A percentile compares a stretch with the other conserved stretches of the same genome.
Evolutionary conservation across 2,113 vertebrate genomes (phyloP).

Genomic region (Apeltes quadracus): DNA sequence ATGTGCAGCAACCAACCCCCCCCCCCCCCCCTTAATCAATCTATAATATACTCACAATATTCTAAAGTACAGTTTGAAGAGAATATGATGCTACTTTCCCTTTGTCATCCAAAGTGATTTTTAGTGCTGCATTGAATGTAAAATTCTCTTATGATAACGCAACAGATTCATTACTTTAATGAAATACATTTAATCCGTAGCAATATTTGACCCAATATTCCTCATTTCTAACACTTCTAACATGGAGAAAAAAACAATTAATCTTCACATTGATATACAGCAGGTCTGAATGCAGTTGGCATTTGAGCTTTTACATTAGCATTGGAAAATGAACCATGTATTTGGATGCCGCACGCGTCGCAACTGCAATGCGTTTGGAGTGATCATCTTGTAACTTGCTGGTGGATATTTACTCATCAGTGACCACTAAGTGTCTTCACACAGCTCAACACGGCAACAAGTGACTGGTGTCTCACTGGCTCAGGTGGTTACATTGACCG

Average conservation of each 20-base stretch:
- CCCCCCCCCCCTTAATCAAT: too few species aligned
- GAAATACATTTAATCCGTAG: not conserved
- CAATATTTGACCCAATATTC: not conserved
- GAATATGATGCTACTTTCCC: too few species aligned
- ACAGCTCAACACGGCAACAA: not conserved
- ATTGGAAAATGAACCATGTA: not conserved
- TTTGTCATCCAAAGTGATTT: not conserved
- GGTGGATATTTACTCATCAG: not conserved
- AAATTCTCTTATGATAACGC: not conserved
- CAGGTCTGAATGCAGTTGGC: not conserved
- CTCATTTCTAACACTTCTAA: not conserved
- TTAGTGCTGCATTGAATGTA: not conserved
- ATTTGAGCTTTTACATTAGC: not conserved
- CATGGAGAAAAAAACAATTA: not conserved
- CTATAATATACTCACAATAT: too few species aligned
- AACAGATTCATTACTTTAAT: not conserved
- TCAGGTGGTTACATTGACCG: not conserved
- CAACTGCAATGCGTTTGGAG: not conserved
- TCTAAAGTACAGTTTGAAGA: too few species aligned
- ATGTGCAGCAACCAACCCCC: too few species aligned
- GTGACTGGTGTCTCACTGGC: conserved; percentile 2
- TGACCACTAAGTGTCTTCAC: conserved; percentile 15
- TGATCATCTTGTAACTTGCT: not conserved
- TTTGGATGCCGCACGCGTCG: not conserved
- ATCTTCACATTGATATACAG: not conserved